Conservation (phyloP, 2,888 invertebrate genomes). For the Trachelus iudaicus region DNA sequence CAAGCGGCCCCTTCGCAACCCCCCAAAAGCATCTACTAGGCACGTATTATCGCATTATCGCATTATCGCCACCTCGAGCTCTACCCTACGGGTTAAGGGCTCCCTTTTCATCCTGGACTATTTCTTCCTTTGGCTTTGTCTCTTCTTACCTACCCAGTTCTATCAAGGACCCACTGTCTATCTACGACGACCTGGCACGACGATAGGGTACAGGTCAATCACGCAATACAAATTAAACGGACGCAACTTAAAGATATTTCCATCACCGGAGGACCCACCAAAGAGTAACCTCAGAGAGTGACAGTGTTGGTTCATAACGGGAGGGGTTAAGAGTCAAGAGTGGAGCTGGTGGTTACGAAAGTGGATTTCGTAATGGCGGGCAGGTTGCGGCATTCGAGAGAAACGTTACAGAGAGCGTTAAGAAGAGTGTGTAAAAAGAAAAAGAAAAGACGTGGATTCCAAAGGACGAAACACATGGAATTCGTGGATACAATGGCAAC, state of each 20-base stretch:
- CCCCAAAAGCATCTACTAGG: not conserved
- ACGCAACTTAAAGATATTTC: not conserved
- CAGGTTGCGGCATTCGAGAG: not conserved
- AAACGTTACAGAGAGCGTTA: not conserved
- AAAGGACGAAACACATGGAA: not conserved
- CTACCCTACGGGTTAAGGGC: not conserved
- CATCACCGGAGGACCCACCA: not conserved
- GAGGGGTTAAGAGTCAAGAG: not conserved
- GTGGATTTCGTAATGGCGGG: not conserved
- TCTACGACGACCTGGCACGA: not conserved
- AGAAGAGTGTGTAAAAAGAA: not conserved
- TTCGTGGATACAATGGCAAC: not conserved
- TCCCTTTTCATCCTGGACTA: not conserved
- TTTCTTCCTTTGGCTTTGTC: not conserved
- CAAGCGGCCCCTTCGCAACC: not conserved
- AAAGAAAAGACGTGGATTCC: not conserved
- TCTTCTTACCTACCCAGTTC: not conserved
- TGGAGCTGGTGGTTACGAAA: not conserved
- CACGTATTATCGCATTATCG: not conserved
- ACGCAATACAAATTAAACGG: not conserved
- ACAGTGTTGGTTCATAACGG: not conserved
- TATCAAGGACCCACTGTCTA: not conserved
- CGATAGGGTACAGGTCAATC: not conserved
- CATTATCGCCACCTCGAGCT: not conserved
- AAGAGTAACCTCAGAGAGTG: not conserved